A percentile compares a stretch with the other conserved stretches of the same genome.
Evolutionary conservation across 2,797 vertebrate species (phyloP).

Genomic region (Morus bassanus): DNA sequence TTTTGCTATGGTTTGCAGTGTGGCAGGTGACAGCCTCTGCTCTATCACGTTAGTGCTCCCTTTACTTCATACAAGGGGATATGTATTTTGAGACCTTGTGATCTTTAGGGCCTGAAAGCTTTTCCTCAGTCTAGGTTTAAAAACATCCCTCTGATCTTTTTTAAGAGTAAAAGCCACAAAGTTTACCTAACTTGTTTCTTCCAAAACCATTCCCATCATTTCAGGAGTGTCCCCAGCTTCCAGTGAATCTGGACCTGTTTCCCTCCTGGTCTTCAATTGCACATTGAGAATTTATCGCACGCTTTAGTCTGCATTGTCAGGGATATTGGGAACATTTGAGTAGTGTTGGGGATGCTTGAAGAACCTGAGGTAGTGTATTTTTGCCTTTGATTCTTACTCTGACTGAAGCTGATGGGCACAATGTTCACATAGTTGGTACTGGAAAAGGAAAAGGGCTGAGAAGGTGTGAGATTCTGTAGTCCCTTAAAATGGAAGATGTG

Average conservation of each 20-base stretch:
- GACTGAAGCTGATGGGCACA: not conserved
- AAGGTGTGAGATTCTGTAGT: not conserved
- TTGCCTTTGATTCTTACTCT: not conserved
- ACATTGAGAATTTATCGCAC: not conserved
- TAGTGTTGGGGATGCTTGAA: not conserved
- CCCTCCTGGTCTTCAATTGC: not conserved
- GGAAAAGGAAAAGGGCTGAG: not conserved
- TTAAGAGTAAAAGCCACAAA: not conserved
- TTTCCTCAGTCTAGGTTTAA: not conserved
- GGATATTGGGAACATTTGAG: not conserved
- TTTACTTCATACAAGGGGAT: not conserved
- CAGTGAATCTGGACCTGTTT: not conserved
- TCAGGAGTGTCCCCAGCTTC: not conserved
- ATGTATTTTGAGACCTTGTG: not conserved
- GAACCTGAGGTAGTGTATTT: not conserved
- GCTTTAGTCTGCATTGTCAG: not conserved
- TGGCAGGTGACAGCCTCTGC: not conserved
- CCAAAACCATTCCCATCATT: not conserved
- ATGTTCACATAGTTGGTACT: not conserved
- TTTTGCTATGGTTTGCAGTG: not conserved
- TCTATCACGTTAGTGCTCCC: fast-evolving
- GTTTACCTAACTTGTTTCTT: not conserved
- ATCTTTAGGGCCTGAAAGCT: not conserved
- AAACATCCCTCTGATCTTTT: not conserved
- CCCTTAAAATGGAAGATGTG: not conserved